Evolutionary conservation across 2,888 invertebrate genomes (phyloP).

Genomic region (Sarcophaga subvicina): DNA sequence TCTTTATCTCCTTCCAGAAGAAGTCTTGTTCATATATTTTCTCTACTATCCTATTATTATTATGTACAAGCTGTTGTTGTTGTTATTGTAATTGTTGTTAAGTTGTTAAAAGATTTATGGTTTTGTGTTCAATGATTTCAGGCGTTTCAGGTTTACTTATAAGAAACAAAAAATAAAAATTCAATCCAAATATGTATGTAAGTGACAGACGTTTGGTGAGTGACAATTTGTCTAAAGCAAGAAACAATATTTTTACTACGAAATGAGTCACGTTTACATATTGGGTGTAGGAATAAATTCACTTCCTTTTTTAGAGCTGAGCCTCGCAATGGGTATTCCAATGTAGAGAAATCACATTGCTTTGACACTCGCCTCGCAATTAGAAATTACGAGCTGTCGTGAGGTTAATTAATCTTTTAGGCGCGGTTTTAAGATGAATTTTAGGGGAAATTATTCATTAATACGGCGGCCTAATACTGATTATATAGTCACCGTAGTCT

Average conservation of each 20-base stretch:
- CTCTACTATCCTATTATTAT: not conserved
- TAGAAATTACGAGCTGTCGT: no score
- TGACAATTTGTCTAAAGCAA: constrained; percentile 47
- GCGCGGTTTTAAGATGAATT: no score
- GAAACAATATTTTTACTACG: not conserved
- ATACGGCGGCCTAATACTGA: no score
- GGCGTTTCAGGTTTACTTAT: constrained; percentile 5
- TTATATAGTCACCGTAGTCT: no score
- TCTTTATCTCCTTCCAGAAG: not conserved
- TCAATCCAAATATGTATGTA: constrained; percentile 27
- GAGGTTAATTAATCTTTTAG: no score
- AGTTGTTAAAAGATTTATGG: constrained; percentile 47
- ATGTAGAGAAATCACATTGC: no score
- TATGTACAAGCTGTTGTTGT: not conserved
- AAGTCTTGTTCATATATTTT: not conserved
- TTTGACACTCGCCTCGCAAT: no score
- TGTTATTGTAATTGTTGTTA: not conserved
- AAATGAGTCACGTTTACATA: not conserved
- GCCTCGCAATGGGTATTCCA: no score
- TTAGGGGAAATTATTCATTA: no score
- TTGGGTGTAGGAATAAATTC: not conserved
- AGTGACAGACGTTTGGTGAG: constrained; percentile 41
- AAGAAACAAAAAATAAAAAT: constrained; percentile 14
- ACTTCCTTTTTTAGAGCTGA: no score
- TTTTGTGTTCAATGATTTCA: constrained; percentile 35